These are phyloP conservation scores for Hypanus sabinus DNA, from an alignment of 2,113 vertebrate species.

Conservation along the genomic window DNA sequence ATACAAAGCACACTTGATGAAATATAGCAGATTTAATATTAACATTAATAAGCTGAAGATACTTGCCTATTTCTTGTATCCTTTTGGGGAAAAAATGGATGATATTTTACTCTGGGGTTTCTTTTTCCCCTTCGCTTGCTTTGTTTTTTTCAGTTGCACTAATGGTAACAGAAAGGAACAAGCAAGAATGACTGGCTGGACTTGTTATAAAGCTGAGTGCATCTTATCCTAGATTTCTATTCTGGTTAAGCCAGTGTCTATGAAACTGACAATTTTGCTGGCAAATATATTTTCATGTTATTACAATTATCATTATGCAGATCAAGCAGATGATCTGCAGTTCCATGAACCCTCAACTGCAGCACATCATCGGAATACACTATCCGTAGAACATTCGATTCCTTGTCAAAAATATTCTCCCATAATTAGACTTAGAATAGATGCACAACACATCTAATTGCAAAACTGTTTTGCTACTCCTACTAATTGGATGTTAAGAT, in stretches of 20 bases:
- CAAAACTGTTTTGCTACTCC: not conserved
- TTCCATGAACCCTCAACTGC: not conserved
- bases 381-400: not conserved
- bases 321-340: not conserved
- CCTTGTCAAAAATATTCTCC: not conserved
- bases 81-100: not conserved
- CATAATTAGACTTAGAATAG: not conserved
- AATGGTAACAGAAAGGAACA: not conserved
- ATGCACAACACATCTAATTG: not conserved
- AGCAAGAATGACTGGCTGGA: not conserved
- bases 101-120: not conserved
- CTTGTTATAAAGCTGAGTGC: not conserved
- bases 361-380: not conserved
- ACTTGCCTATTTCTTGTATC: not conserved
- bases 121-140: not conserved
- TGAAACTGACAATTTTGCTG: not conserved
- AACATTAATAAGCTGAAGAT: not conserved
- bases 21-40: not conserved
- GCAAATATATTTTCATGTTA: not conserved
- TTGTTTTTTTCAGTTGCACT: not conserved
- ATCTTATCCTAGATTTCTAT: not conserved
- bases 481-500: not conserved
- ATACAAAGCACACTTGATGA: not conserved
- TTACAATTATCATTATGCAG: not conserved
- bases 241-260: not conserved